Percentiles rank a stretch among this genome's conserved stretches.
These are phyloP conservation scores for Bufotes viridis DNA, from an alignment of 2,797 vertebrate genomes.

Conservation along the genomic window DNA sequence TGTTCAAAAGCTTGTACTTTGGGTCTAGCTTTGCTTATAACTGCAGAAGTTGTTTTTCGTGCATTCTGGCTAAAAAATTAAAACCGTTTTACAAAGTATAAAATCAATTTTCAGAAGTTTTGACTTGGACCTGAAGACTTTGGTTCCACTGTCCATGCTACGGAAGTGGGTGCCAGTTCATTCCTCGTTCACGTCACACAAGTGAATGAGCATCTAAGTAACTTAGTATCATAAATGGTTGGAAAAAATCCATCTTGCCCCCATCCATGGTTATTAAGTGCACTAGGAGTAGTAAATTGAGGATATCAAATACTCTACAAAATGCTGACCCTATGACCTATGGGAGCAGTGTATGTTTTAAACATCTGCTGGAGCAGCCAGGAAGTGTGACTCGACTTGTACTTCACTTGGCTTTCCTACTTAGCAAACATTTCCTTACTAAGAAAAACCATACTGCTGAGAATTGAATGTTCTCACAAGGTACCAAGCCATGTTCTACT, in stretches of 20 bases:
- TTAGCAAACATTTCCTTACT: conserved; percentile 36
- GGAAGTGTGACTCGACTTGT: conserved; percentile 51
- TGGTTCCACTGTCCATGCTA: not conserved
- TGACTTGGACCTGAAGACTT: not conserved
- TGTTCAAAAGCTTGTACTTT: not conserved
- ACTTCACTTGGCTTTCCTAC: conserved; percentile 25
- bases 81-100: not conserved
- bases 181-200: conserved; percentile 12
- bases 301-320: conserved; percentile 42
- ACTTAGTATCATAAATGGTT: conserved; percentile 43
- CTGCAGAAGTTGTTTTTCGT: not conserved
- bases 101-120: conserved; percentile 1
- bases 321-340: conserved; percentile 45
- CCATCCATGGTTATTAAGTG: conserved; percentile 31
- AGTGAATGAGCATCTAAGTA: conserved; percentile 29
- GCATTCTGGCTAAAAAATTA: not conserved
- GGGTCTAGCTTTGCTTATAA: not conserved
- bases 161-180: not conserved
- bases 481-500: not conserved
- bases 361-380: conserved; percentile 51
- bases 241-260: conserved; percentile 35
- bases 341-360: conserved; percentile 41
- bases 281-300: conserved; percentile 46
- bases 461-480: conserved; percentile 36
- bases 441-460: conserved; percentile 25